phyloP scores from a whole-genome alignment of 2,888 invertebrate species.

The Cataglyphis cursor region DNA sequence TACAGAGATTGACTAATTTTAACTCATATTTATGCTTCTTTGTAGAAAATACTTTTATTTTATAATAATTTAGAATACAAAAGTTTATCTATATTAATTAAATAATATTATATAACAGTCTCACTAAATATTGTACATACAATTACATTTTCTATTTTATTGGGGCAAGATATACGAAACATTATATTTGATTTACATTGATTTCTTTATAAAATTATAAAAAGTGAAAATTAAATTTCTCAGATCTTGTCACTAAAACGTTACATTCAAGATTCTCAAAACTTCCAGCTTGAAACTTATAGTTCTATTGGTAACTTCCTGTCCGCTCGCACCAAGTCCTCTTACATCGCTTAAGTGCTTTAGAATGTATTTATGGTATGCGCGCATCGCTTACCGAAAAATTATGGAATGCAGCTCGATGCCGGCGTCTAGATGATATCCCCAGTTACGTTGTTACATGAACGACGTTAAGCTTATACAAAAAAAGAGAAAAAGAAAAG shows the following conservation, averaged over 20 bases:
- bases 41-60: neutral
- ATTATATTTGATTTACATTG: neutral
- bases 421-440: neutral
- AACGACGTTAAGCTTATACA: slow-evolving; percentile 24
- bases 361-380: slow-evolving; percentile 19
- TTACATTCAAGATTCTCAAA: slow-evolving; percentile 10
- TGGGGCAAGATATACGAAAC: neutral
- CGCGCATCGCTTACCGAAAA: slow-evolving; percentile 3
- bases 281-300: slow-evolving; percentile 29
- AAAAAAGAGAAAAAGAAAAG: neutral
- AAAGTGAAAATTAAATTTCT: slow-evolving; percentile 23
- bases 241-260: slow-evolving; percentile 17
- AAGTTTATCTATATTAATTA: neutral
- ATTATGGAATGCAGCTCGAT: slow-evolving; percentile 3
- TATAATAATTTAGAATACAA: neutral
- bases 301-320: slow-evolving; percentile 17
- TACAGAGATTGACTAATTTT: neutral
- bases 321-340: neutral
- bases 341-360: slow-evolving; percentile 23
- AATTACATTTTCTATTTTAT: neutral
- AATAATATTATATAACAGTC: neutral
- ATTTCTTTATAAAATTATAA: slow-evolving; percentile 21
- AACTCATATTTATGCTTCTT: neutral
- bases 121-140: neutral
- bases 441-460: slow-evolving; percentile 13